These are phyloP conservation scores for Craseonycteris thonglongyai DNA, from an alignment of 2,113 vertebrate genomes.

Conservation along the genomic window DNA sequence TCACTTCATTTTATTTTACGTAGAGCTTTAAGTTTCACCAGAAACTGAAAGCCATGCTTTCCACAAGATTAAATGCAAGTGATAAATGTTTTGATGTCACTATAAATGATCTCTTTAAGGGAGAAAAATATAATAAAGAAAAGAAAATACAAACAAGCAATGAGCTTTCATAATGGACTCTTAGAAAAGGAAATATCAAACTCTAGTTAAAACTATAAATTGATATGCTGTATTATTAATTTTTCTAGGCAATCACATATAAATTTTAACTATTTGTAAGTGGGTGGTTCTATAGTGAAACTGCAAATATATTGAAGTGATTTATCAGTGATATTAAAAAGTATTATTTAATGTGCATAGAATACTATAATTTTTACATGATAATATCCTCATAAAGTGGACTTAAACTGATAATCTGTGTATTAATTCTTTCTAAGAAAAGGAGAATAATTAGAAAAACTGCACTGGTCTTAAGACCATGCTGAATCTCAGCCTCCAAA, in stretches of 20 bases:
- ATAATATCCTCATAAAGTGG: slow-evolving; percentile 68
- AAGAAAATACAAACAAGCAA: background rate
- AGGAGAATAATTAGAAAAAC: background rate
- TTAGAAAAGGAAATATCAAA: slow-evolving; percentile 69
- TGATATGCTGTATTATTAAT: slow-evolving; percentile 69
- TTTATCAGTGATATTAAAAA: slow-evolving; percentile 75
- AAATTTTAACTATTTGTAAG: slow-evolving; percentile 61
- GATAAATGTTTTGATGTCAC: slow-evolving; percentile 38
- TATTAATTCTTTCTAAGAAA: slow-evolving; percentile 36
- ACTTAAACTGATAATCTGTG: slow-evolving; percentile 68
- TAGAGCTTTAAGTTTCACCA: slow-evolving; percentile 20
- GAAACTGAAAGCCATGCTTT: background rate
- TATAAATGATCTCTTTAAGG: background rate
- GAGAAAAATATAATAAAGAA: background rate
- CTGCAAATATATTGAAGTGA: slow-evolving; percentile 60
- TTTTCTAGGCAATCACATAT: slow-evolving; percentile 61
- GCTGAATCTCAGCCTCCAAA: background rate
- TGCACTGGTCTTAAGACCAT: background rate
- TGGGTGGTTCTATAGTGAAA: slow-evolving; percentile 64
- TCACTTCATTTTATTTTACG: background rate
- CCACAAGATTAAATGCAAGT: slow-evolving; percentile 62
- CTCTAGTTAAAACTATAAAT: slow-evolving; percentile 57
- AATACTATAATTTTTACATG: slow-evolving; percentile 70
- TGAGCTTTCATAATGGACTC: slow-evolving; percentile 40
- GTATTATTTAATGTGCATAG: slow-evolving; percentile 68